Percentiles rank a stretch among this genome's conserved stretches.
Evolutionary conservation across 2,888 invertebrate species (phyloP).

Genomic region (Nomada fucata): DNA sequence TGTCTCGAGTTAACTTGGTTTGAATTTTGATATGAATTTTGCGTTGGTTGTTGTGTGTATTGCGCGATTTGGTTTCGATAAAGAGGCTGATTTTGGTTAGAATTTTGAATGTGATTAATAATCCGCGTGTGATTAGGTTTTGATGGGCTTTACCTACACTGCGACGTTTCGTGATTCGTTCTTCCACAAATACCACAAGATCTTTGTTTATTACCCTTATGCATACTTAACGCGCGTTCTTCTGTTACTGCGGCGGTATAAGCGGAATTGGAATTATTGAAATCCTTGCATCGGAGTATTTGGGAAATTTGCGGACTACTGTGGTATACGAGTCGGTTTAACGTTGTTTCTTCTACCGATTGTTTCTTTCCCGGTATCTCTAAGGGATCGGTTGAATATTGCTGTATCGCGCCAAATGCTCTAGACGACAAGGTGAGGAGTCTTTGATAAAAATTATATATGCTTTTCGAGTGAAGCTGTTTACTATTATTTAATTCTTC

Average conservation of each 20-base stretch:
- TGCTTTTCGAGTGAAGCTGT: neutral
- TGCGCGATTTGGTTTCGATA: neutral
- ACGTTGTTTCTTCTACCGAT: no score
- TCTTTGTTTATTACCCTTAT: no score
- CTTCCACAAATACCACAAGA: constrained; percentile 11
- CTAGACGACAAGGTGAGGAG: constrained; percentile 8
- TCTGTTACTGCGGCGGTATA: no score
- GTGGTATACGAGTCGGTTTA: no score
- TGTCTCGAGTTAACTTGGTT: no score
- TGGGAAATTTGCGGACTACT: no score
- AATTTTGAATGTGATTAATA: neutral
- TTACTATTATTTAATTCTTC: constrained; percentile 27
- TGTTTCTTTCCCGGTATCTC: neutral
- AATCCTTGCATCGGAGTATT: no score
- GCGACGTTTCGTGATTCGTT: constrained; percentile 1
- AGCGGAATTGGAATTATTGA: no score
- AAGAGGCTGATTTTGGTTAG: neutral
- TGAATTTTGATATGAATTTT: neutral
- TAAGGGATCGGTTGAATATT: neutral
- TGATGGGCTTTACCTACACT: constrained; percentile 11
- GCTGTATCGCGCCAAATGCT: constrained; percentile 7
- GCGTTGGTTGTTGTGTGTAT: neutral
- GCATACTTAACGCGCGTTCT: no score
- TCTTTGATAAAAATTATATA: constrained; percentile 20
- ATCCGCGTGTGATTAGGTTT: neutral